Percentiles rank a stretch among this genome's conserved stretches.
phyloP scores from a whole-genome alignment of 2,797 vertebrate genomes.

The Limosa lapponica region DNA sequence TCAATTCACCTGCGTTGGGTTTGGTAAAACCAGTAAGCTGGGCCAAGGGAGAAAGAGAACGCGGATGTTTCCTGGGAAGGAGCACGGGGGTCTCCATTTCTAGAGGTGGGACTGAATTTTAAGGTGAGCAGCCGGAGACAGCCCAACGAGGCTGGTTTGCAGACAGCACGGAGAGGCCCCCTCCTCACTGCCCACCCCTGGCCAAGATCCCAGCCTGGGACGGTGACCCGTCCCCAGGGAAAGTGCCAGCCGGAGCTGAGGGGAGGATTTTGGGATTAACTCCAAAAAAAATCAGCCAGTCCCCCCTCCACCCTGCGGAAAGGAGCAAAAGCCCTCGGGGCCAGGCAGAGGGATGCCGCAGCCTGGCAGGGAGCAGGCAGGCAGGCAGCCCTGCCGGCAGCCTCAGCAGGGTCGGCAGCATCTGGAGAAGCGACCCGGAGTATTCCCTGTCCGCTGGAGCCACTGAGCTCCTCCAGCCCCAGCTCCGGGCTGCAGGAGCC shows the following conservation, averaged over 20 bases:
- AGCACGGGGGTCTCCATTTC: accelerated
- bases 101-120: neutral
- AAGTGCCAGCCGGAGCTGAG: neutral
- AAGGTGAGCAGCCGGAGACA: neutral
- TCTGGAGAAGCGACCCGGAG: neutral
- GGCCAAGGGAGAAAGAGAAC: neutral
- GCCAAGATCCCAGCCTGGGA: neutral
- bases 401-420: neutral
- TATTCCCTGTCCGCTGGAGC: neutral
- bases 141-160: neutral
- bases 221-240: neutral
- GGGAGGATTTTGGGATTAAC: neutral
- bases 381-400: neutral
- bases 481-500: neutral
- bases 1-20: neutral
- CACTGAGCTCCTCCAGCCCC: neutral
- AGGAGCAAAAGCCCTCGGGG: neutral
- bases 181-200: neutral
- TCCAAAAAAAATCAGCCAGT: neutral
- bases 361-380: neutral
- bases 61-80: neutral
- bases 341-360: neutral
- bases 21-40: neutral
- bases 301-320: neutral
- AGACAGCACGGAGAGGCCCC: neutral